Percentiles rank a stretch among this genome's conserved stretches.
phyloP scores from a whole-genome alignment of 2,113 vertebrate genomes.

The Ptilorrhoa leucosticta region DNA sequence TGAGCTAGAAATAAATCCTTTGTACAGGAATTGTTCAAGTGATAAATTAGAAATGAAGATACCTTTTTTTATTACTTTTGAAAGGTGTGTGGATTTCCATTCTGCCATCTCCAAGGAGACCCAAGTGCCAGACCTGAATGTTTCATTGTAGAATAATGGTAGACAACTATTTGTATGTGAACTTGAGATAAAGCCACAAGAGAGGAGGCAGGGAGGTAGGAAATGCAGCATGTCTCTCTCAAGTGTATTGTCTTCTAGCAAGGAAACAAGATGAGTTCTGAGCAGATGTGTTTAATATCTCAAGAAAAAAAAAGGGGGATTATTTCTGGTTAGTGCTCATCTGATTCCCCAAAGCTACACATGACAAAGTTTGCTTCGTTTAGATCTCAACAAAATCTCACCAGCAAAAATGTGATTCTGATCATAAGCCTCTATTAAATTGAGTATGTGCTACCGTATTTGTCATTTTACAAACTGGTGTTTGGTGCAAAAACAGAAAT shows the following conservation, averaged over 20 bases:
- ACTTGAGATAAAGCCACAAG: not conserved
- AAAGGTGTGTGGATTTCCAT: not conserved
- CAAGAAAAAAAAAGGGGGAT: not conserved
- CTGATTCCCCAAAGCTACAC: not conserved
- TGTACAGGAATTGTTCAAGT: not conserved
- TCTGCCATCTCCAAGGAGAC: not conserved
- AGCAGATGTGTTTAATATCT: not conserved
- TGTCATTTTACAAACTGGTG: not conserved
- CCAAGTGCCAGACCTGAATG: not conserved
- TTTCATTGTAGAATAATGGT: not conserved
- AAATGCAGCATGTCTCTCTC: not conserved
- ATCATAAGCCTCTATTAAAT: not conserved
- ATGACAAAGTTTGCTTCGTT: not conserved
- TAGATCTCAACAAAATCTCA: not conserved
- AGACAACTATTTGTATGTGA: not conserved
- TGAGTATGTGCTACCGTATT: not conserved
- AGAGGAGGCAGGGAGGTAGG: not conserved
- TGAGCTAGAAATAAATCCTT: not conserved
- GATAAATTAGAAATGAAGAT: not conserved
- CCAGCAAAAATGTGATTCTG: not conserved
- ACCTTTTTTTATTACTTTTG: not conserved
- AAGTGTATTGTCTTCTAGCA: not conserved
- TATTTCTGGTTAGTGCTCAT: not conserved
- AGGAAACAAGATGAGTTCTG: not conserved
- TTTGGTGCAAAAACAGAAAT: constrained; percentile 8